Conservation (phyloP, 2,888 invertebrate species). For the Geotrupes spiniger region DNA sequence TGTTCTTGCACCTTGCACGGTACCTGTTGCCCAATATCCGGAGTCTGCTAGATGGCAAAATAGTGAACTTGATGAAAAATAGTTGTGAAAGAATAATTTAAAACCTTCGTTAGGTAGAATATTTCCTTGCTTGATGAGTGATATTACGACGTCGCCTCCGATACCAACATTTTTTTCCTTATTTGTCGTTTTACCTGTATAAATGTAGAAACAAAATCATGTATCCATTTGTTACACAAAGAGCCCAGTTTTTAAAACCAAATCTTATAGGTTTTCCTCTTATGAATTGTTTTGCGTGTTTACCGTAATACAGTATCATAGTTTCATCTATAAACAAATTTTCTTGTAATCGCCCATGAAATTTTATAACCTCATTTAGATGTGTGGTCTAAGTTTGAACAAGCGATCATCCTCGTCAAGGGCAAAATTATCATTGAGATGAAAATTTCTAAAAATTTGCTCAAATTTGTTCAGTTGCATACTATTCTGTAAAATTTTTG, state of each 20-base stretch:
- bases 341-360: conserved; percentile 24
- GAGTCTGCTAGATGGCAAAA: conserved; percentile 11
- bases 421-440: too few relatives aligned
- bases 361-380: conserved; percentile 18
- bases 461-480: too few relatives aligned
- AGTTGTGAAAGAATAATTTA: conserved; percentile 25
- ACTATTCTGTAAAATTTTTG: too few relatives aligned
- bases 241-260: conserved; percentile 32
- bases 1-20: not conserved
- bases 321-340: conserved; percentile 27
- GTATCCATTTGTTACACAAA: conserved; percentile 28
- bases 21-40: conserved; percentile 9
- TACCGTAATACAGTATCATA: conserved; percentile 31
- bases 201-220: conserved; percentile 28
- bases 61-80: conserved; percentile 15
- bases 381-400: conserved; percentile 23
- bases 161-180: conserved; percentile 24
- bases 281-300: conserved; percentile 29
- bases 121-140: conserved; percentile 18
- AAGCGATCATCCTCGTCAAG: conserved; percentile 16
- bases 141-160: conserved; percentile 26
- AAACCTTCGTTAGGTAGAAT: conserved; percentile 17
- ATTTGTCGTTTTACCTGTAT: conserved; percentile 26
- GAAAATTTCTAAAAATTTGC: too few relatives aligned
- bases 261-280: conserved; percentile 31